Evolutionary conservation across 2,888 invertebrate species (phyloP).

Genomic region (Zelleria hepariella): DNA sequence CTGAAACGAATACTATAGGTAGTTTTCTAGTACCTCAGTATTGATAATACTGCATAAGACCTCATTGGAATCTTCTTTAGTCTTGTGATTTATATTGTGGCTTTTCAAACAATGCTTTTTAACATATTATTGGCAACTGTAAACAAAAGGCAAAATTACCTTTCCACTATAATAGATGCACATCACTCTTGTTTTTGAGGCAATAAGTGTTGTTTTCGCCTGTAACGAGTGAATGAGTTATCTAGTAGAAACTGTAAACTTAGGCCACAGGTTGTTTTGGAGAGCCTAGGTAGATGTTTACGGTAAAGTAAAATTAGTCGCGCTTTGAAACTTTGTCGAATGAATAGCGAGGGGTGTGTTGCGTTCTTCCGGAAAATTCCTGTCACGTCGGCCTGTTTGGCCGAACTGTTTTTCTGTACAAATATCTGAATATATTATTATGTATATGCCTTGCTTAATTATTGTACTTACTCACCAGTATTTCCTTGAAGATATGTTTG

Average conservation of each 20-base stretch:
- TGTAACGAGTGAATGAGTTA: slow-evolving; percentile 30
- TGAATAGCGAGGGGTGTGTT: neutral
- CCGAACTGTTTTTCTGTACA: neutral
- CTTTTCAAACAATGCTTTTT: slow-evolving; percentile 55
- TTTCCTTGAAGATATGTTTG: neutral
- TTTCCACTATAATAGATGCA: neutral
- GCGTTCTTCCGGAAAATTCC: neutral
- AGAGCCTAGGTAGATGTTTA: slow-evolving; percentile 24
- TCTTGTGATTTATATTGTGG: slow-evolving; percentile 62
- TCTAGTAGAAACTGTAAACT: slow-evolving; percentile 19
- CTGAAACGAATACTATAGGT: no score
- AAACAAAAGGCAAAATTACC: neutral
- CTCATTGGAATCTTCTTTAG: neutral
- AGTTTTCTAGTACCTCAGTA: neutral
- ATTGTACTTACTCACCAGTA: neutral
- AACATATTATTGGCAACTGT: slow-evolving; percentile 29
- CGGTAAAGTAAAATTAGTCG: slow-evolving; percentile 65
- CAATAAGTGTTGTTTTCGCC: neutral
- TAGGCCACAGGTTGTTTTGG: neutral
- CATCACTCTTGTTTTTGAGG: neutral
- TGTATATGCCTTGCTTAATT: neutral
- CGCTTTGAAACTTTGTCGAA: slow-evolving; percentile 2
- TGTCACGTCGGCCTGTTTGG: no score
- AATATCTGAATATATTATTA: neutral
- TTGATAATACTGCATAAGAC: neutral